Conservation (phyloP, 2,113 vertebrate genomes). For the Danio rerio region DNA sequence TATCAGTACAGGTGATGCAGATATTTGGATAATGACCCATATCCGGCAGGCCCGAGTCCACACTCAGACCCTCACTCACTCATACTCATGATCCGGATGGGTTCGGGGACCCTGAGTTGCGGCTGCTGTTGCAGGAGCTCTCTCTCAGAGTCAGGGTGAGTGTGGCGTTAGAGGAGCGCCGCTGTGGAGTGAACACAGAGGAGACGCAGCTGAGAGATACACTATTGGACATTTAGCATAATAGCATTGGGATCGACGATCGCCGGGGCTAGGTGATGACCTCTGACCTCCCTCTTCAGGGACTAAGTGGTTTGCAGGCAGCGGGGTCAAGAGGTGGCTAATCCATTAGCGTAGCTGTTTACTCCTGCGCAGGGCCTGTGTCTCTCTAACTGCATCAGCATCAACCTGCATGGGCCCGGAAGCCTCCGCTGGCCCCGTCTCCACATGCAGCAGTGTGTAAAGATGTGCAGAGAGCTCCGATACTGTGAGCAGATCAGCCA, state of each 20-base stretch:
- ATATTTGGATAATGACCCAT: neutral
- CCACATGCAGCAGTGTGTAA: too few species aligned
- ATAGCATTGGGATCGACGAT: constrained; percentile 14
- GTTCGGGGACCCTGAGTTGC: too few species aligned
- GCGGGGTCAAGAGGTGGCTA: constrained; percentile 61
- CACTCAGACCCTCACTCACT: too few species aligned
- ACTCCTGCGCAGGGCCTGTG: neutral
- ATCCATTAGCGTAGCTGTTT: constrained; percentile 64
- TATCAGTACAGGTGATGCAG: constrained; percentile 1
- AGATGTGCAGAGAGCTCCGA: too few species aligned
- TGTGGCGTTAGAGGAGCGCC: neutral
- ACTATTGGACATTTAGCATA: constrained; percentile 41
- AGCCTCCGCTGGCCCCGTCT: neutral
- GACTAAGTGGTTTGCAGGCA: neutral
- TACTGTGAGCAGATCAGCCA: too few species aligned
- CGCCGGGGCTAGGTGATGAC: neutral
- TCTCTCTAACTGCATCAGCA: too few species aligned
- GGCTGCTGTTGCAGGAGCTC: neutral
- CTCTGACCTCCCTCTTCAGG: constrained; percentile 1
- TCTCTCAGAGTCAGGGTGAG: neutral
- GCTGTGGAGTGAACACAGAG: too few species aligned
- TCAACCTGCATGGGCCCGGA: constrained; percentile 1
- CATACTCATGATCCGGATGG: too few species aligned
- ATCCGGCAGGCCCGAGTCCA: too few species aligned
- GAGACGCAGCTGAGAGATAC: constrained; percentile 26